These are phyloP conservation scores for Actenoides hombroni DNA, from an alignment of 2,113 vertebrate species.

Conservation along the genomic window DNA sequence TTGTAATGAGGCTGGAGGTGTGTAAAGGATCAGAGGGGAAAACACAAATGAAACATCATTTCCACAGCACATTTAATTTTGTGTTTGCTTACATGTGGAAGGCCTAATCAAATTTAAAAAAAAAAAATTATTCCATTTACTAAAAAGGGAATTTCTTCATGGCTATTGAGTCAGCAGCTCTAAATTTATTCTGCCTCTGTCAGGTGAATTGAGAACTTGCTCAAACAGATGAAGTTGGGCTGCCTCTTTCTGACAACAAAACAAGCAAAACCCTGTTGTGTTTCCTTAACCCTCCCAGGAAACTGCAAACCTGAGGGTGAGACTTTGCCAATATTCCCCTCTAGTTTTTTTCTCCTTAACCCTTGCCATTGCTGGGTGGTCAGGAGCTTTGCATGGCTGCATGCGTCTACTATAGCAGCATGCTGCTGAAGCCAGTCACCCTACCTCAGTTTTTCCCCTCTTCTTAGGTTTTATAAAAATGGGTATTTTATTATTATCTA, in stretches of 20 bases:
- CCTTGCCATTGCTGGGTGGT: neutral
- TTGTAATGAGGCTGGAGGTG: neutral
- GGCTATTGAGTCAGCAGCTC: neutral
- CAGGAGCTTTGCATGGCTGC: rapidly evolving
- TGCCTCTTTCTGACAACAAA: neutral
- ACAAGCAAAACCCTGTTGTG: neutral
- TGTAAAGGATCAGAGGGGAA: neutral
- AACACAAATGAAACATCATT: neutral
- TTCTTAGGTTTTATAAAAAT: neutral
- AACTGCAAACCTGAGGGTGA: neutral
- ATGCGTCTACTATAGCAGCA: rapidly evolving
- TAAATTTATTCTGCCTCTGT: neutral
- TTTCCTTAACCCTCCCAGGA: neutral
- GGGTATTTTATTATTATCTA: neutral
- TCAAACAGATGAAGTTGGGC: neutral
- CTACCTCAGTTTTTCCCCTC: rapidly evolving
- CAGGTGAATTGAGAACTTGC: neutral
- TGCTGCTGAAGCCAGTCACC: rapidly evolving
- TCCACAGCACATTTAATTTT: neutral
- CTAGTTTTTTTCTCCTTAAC: neutral
- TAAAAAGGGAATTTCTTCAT: neutral
- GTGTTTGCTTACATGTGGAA: neutral
- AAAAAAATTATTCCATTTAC: neutral
- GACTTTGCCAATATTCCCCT: neutral
- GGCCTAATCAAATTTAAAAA: neutral